Evolutionary conservation across 2,888 invertebrate genomes (phyloP).

Genomic region (Pseudoips prasinana): DNA sequence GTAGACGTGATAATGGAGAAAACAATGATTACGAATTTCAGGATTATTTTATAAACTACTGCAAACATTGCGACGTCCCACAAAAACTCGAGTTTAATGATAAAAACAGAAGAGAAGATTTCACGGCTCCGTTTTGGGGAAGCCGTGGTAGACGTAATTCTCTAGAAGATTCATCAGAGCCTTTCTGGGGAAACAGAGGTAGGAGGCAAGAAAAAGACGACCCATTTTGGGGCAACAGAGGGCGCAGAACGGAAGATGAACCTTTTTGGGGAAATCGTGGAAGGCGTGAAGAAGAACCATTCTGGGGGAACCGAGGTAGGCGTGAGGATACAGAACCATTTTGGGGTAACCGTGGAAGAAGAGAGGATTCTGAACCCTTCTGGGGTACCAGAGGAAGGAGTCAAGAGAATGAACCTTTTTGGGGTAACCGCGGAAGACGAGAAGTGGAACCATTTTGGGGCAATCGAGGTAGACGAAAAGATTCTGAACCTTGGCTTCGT

Average conservation of each 20-base stretch:
- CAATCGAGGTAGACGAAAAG: slow-evolving; percentile 50
- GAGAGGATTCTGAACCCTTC: slow-evolving; percentile 46
- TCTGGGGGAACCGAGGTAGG: slow-evolving; percentile 75
- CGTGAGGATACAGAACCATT: slow-evolving; percentile 51
- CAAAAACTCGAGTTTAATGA: slow-evolving; percentile 15
- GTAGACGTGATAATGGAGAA: slow-evolving; percentile 55
- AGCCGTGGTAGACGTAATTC: slow-evolving; percentile 28
- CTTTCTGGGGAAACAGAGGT: slow-evolving; percentile 60
- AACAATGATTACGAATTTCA: slow-evolving; percentile 33
- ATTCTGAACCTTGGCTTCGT: slow-evolving; percentile 43
- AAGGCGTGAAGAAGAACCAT: slow-evolving; percentile 58
- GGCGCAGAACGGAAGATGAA: slow-evolving; percentile 36
- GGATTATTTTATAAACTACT: slow-evolving; percentile 36
- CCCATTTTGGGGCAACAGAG: slow-evolving; percentile 59
- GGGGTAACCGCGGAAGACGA: slow-evolving; percentile 69
- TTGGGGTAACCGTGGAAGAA: slow-evolving; percentile 50
- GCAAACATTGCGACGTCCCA: slow-evolving; percentile 27
- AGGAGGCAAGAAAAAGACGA: slow-evolving; percentile 43
- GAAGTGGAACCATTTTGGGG: slow-evolving; percentile 53
- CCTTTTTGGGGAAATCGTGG: slow-evolving; percentile 64
- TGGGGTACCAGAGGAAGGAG: slow-evolving; percentile 59
- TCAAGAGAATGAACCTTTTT: slow-evolving; percentile 58
- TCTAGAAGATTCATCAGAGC: slow-evolving; percentile 27
- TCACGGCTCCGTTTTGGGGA: slow-evolving; percentile 39
- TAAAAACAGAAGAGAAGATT: slow-evolving; percentile 44